A percentile compares a stretch with the other conserved stretches of the same genome.
Conservation (phyloP, 2,113 vertebrate genomes). For the Micronycteris hirsuta region DNA sequence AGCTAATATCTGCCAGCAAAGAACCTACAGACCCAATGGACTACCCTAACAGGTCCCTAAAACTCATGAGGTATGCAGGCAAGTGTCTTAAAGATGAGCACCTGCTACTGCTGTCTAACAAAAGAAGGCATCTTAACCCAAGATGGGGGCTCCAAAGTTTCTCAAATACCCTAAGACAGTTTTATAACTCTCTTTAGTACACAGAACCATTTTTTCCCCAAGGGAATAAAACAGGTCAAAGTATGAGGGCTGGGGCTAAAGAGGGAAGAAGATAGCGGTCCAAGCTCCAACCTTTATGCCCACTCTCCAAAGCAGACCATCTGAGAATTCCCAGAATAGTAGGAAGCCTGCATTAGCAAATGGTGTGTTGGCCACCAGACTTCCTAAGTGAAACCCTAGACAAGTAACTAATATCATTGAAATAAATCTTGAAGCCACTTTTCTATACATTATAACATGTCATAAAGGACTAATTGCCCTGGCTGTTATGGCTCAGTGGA, state of each 20-base stretch:
- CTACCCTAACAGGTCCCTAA: not conserved
- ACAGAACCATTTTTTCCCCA: not conserved
- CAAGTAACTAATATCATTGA: not conserved
- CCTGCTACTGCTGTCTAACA: not conserved
- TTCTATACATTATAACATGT: not conserved
- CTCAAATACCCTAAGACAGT: not conserved
- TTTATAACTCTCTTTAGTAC: not conserved
- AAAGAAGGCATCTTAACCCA: not conserved
- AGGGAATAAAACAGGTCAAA: not conserved
- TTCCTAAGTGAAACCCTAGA: not conserved
- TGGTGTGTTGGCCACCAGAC: not conserved
- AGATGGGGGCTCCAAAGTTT: not conserved
- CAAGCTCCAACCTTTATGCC: not conserved
- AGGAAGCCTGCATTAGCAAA: not conserved
- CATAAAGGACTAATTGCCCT: not conserved
- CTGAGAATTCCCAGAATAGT: not conserved
- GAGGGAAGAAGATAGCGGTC: not conserved
- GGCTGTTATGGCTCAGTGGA: too few relatives aligned
- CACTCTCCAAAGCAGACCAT: not conserved
- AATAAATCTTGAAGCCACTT: not conserved
- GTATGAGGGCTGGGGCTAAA: not conserved
- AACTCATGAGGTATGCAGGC: not conserved
- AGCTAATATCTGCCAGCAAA: not conserved
- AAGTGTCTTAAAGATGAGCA: not conserved
- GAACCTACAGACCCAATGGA: not conserved